phyloP scores from a whole-genome alignment of 2,113 vertebrate genomes.

The Desmodus rotundus region DNA sequence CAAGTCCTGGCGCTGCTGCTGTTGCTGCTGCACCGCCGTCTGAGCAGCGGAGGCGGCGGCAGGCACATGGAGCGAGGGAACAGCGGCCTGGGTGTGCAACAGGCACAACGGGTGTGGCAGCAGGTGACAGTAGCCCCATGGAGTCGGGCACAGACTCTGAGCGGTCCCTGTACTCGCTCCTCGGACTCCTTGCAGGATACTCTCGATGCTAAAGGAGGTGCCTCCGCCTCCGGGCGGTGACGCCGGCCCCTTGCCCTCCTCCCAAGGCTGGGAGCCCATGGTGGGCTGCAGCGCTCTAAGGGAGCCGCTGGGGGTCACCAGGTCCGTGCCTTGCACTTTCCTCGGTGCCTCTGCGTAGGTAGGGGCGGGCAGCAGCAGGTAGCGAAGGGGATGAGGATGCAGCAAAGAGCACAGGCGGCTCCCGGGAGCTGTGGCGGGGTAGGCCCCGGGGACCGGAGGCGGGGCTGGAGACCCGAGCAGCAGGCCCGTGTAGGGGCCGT shows the following conservation, averaged over 20 bases:
- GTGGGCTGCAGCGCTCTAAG: neutral
- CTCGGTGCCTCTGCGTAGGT: neutral
- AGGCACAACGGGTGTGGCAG: constrained; percentile 38
- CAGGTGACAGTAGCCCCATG: constrained; percentile 62
- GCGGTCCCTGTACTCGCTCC: neutral
- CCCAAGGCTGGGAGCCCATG: neutral
- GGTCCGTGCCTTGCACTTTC: neutral
- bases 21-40: neutral
- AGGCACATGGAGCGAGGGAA: constrained; percentile 15
- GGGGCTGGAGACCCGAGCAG: constrained; percentile 27
- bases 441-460: neutral
- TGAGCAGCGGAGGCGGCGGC: neutral
- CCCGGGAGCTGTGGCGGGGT: neutral
- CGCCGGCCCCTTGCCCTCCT: neutral
- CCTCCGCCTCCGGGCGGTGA: neutral
- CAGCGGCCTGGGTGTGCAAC: neutral
- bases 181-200: constrained; percentile 45
- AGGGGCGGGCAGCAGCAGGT: constrained; percentile 43
- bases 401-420: neutral
- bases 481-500: neutral
- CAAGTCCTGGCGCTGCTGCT: neutral
- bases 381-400: constrained; percentile 15
- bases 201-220: constrained; percentile 67
- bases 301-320: neutral
- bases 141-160: neutral